A percentile compares a stretch with the other conserved stretches of the same genome.
Evolutionary conservation across 2,888 invertebrate species (phyloP).

Genomic region (Rapana venosa): DNA sequence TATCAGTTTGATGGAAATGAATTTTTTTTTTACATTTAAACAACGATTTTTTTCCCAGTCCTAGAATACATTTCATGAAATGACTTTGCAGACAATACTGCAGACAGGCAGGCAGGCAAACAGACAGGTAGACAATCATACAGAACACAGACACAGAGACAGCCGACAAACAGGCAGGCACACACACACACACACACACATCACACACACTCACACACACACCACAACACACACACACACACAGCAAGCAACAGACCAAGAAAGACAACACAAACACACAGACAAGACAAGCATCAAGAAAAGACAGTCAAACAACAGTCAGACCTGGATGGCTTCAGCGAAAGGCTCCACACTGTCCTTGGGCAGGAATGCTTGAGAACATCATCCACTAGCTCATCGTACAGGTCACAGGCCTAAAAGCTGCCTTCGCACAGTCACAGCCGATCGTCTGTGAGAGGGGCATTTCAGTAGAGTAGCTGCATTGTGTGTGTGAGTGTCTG

Average conservation of each 20-base stretch:
- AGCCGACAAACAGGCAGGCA: neutral
- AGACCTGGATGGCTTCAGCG: slow-evolving; percentile 93
- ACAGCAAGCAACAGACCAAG: neutral
- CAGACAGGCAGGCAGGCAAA: neutral
- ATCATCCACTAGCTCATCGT: slow-evolving; percentile 90
- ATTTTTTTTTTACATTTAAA: no score
- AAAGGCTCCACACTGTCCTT: slow-evolving; percentile 90
- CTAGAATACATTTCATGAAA: no score
- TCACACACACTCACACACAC: no score
- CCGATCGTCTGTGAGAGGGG: slow-evolving; percentile 56
- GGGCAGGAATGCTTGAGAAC: slow-evolving; percentile 87
- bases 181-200: neutral
- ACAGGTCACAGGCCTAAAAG: slow-evolving; percentile 85
- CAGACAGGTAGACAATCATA: neutral
- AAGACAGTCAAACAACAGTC: neutral
- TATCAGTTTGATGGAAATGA: no score
- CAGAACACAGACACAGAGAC: neutral
- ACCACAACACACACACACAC: no score
- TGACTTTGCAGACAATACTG: no score
- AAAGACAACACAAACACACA: neutral
- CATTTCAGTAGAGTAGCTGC: no score
- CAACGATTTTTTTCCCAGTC: no score
- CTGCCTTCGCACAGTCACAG: slow-evolving; percentile 72
- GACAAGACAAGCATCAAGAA: neutral
- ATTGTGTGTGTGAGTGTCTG: no score